Base-by-base conservation (phyloP, 2,113 vertebrate species). In the Nannospalax galili region DNA sequence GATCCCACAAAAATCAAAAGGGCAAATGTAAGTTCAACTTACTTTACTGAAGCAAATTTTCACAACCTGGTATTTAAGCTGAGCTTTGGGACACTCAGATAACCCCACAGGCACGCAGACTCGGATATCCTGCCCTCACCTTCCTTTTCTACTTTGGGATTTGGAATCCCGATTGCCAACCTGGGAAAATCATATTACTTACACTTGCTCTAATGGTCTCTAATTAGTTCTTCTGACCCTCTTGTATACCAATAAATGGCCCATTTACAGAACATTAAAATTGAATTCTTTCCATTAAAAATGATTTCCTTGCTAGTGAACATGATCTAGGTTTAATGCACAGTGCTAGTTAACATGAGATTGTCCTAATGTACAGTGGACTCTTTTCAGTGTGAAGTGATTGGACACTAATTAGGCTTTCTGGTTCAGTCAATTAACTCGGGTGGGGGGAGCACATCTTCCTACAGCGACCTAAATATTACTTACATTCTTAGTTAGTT, bases 191-290 rank as follows among this genome's bases (percentile, higher is more conserved):
- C 62, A 12, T 72, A 84, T 84, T 91, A 94, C 95, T 96, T 95
- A 96, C 45, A 90, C n/a, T 91, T 94, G 93, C 75, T 96, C 93
- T 90, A 95, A 96, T 42, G 91, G 65, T 95, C 92, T 93, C 95
- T 95, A 95, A 97, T 96, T 96, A 96, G 95, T 95, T 96, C 97
- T 95, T 95, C 91, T 95, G 95, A 96, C 95, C 96, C 91, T 96
- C 94, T 95, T 93, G 86, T 97, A 93, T 96, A 94, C 96, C 95
- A 96, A 97, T 96, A 96, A 97, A 96, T 90, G 95, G 60, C 79
- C 95, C 96, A 93, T 96, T 84, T 97, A 96, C 65, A 52, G 90
- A 91, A 95, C 65, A 91, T 97, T 97, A 96, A 96, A 95, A 94
- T 30, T 22, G 96, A 97, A 90, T 96, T 95, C 91, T 94, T 95